Conservation (phyloP, 2,113 vertebrate species). For the Nothoprocta perdicaria region DNA sequence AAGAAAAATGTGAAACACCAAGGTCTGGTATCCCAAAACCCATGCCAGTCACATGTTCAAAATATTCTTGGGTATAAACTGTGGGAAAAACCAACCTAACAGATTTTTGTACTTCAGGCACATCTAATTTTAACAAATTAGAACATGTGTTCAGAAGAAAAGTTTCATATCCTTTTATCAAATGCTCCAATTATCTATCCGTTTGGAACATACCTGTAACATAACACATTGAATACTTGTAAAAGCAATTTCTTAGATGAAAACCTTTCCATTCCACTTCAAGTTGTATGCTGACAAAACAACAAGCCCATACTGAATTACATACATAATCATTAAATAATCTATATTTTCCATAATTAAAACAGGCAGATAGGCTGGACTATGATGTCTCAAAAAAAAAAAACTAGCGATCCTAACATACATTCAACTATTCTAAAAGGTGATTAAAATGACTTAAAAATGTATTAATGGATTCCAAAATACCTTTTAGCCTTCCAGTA, state of each 20-base stretch:
- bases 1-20: not conserved
- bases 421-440: not conserved
- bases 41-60: not conserved
- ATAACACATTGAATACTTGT: not conserved
- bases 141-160: not conserved
- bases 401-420: not conserved
- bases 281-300: not conserved
- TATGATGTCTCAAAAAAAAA: not conserved
- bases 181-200: not conserved
- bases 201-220: not conserved
- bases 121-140: not conserved
- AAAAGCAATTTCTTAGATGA: not conserved
- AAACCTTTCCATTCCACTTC: not conserved
- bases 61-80: not conserved
- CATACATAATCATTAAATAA: not conserved
- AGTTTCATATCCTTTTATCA: not conserved
- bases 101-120: not conserved
- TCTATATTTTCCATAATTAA: not conserved
- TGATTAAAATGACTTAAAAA: not conserved
- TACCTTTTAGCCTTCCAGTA: not conserved
- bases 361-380: not conserved
- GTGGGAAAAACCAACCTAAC: not conserved
- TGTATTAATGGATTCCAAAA: not conserved
- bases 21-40: not conserved
- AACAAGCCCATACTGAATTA: accelerated